A percentile compares a stretch with the other conserved stretches of the same genome.
Evolutionary conservation across 1,140 invertebrate genomes (phyloP).

Genomic region (Mycetomoellerius zeteki): DNA sequence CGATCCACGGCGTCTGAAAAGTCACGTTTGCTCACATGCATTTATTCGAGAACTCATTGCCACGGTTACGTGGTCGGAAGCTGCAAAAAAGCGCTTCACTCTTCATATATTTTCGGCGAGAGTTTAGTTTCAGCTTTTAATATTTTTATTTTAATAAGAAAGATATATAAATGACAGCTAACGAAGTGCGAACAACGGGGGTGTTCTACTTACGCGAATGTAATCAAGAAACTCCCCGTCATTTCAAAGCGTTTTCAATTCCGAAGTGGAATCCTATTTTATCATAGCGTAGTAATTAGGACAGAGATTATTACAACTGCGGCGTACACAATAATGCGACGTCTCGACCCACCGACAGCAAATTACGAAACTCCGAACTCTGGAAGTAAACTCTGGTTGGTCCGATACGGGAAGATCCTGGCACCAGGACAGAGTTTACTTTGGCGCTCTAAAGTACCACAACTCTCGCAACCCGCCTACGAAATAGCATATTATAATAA

Average conservation of each 20-base stretch:
- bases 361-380: slow-evolving; percentile 64
- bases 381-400: slow-evolving; percentile 59
- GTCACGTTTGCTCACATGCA: slow-evolving; percentile 12
- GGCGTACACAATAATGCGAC: slow-evolving; percentile 61
- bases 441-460: slow-evolving; percentile 59
- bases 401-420: slow-evolving; percentile 61
- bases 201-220: background rate
- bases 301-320: slow-evolving; percentile 62
- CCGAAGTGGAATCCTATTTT: slow-evolving; percentile 1
- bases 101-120: background rate
- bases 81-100: slow-evolving; percentile 31
- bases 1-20: slow-evolving; percentile 23
- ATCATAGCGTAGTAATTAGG: slow-evolving; percentile 48
- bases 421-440: slow-evolving; percentile 52
- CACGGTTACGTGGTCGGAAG: slow-evolving; percentile 10
- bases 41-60: slow-evolving; percentile 21
- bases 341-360: slow-evolving; percentile 53
- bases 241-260: slow-evolving; percentile 29
- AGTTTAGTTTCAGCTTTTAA: slow-evolving; percentile 48
- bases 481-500: slow-evolving; percentile 66
- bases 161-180: slow-evolving; percentile 21
- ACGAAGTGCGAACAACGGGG: slow-evolving; percentile 7
- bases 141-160: slow-evolving; percentile 13
- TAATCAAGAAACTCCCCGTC: slow-evolving; percentile 4
- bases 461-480: slow-evolving; percentile 51